Percentiles rank a stretch among this genome's conserved stretches.
These are phyloP conservation scores for Adineta ricciae DNA, from an alignment of 2,888 invertebrate genomes.

Conservation along the genomic window DNA sequence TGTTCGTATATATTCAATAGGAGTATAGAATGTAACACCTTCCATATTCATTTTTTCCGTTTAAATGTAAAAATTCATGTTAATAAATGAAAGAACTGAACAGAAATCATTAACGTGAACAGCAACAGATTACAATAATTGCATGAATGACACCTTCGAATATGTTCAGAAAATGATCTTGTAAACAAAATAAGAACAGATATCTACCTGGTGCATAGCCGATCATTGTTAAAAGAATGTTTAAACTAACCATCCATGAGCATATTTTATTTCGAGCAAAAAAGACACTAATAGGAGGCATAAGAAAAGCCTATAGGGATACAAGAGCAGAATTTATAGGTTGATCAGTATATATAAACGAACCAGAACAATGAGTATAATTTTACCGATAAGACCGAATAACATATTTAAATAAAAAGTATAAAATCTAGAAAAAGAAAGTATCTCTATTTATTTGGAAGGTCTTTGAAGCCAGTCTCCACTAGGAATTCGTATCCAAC, in stretches of 20 bases:
- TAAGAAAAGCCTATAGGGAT: neutral
- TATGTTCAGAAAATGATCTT: neutral
- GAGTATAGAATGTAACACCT: no score
- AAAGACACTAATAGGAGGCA: neutral
- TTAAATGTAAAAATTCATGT: neutral
- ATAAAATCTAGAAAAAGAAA: no score
- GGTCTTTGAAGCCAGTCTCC: neutral
- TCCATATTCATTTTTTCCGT: no score
- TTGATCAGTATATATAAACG: neutral
- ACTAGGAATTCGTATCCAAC: neutral
- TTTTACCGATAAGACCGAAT: neutral
- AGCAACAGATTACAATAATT: neutral
- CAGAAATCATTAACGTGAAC: neutral
- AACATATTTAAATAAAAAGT: neutral
- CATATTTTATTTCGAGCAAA: conserved; percentile 3
- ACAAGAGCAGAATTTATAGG: no score
- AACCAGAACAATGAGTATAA: neutral
- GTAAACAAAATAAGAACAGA: neutral
- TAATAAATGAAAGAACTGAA: neutral
- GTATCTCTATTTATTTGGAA: neutral
- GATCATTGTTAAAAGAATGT: neutral
- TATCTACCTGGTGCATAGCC: neutral
- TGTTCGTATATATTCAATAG: no score
- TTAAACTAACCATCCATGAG: neutral
- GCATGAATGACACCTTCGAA: neutral